phyloP scores from a whole-genome alignment of 2,888 invertebrate genomes.

The Endomychus coccineus region DNA sequence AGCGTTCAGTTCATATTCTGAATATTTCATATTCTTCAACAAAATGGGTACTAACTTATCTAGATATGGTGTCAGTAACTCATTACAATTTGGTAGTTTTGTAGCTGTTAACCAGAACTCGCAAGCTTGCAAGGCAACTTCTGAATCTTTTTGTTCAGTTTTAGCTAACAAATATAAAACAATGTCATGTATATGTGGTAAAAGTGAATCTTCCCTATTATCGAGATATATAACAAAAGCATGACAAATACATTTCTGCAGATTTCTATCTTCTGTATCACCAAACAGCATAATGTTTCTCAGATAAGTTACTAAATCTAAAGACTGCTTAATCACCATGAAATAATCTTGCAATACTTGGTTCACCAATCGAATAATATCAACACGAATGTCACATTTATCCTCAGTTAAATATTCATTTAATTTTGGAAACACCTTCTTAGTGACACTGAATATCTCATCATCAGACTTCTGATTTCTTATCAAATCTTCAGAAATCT shows the following conservation, averaged over 20 bases:
- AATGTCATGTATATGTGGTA: constrained; percentile 94
- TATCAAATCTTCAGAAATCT: constrained; percentile 93
- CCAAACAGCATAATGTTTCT: constrained; percentile 87
- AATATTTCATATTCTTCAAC: constrained; percentile 96
- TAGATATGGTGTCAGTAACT: constrained; percentile 79
- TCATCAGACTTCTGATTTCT: constrained; percentile 31
- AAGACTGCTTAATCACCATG: constrained; percentile 34
- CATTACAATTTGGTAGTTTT: constrained; percentile 88
- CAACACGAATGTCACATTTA: constrained; percentile 29
- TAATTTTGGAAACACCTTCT: constrained; percentile 35
- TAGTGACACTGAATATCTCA: constrained; percentile 31
- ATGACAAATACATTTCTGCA: constrained; percentile 95
- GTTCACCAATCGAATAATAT: constrained; percentile 35
- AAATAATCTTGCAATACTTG: constrained; percentile 39
- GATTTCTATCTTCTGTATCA: constrained; percentile 89
- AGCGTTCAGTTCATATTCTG: constrained; percentile 89
- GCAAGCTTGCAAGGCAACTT: constrained; percentile 94
- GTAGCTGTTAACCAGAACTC: constrained; percentile 98
- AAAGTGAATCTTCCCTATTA: constrained; percentile 75
- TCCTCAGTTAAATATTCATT: constrained; percentile 30
- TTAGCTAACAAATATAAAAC: constrained; percentile 95
- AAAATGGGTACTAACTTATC: constrained; percentile 82
- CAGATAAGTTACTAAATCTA: constrained; percentile 47
- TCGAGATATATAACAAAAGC: constrained; percentile 93
- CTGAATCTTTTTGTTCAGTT: constrained; percentile 86